These are phyloP conservation scores for Gallinago nigripennis DNA, from an alignment of 2,797 vertebrate species.

Conservation along the genomic window DNA sequence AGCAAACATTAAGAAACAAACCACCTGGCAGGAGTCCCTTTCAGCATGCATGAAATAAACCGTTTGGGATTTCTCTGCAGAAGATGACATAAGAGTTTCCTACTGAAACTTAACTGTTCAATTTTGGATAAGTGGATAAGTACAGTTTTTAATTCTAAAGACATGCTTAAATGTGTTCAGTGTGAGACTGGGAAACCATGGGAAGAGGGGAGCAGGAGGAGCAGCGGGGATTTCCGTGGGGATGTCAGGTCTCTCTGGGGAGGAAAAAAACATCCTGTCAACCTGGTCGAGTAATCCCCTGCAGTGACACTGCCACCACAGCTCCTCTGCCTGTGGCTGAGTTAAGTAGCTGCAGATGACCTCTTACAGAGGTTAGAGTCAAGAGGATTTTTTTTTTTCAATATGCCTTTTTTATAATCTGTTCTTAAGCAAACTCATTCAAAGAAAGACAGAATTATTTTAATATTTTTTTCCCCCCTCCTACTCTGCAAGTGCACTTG, in stretches of 20 bases:
- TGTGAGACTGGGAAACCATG: neutral
- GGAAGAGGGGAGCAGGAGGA: neutral
- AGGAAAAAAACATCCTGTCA: neutral
- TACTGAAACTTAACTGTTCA: neutral
- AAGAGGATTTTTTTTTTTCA: constrained; percentile 31
- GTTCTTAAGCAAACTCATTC: constrained; percentile 43
- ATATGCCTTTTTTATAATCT: constrained; percentile 46
- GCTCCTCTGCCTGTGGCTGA: neutral
- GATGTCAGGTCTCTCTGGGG: accelerated
- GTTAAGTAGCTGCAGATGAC: constrained; percentile 18
- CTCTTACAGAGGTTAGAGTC: neutral
- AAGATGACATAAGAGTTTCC: neutral
- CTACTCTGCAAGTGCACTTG: neutral
- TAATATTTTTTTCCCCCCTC: neutral
- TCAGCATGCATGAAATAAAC: neutral
- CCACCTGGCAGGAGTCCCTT: neutral
- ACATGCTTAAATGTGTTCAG: too few species aligned
- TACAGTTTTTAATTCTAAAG: neutral
- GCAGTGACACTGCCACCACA: accelerated
- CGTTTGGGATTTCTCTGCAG: neutral
- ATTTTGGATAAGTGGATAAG: neutral
- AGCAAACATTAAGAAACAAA: neutral
- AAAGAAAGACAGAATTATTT: constrained; percentile 65
- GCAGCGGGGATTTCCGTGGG: neutral
- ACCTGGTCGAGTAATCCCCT: neutral